phyloP scores from a whole-genome alignment of 2,888 invertebrate genomes.

The Sylvicola fuscatus region DNA sequence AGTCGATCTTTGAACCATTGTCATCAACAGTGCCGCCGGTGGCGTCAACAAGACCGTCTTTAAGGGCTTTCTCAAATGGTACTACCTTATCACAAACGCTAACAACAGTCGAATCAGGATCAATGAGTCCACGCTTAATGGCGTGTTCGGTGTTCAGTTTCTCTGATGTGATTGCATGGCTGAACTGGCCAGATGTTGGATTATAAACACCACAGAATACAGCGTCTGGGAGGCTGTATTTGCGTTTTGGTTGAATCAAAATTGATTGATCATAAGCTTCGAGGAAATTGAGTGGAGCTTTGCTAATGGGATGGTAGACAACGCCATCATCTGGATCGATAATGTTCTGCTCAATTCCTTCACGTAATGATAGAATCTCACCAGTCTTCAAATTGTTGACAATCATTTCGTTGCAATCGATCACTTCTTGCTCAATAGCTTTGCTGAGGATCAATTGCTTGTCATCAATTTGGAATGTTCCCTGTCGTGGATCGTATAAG shows the following conservation, averaged over 20 bases:
- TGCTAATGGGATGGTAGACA: too few relatives aligned
- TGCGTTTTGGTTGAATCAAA: constrained; percentile 60
- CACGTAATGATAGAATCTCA: constrained; percentile 52
- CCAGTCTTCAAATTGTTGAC: constrained; percentile 63
- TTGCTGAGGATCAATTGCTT: constrained; percentile 48
- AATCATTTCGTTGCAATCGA: constrained; percentile 56
- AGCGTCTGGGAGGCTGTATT: constrained; percentile 69
- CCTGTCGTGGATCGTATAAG: constrained; percentile 53
- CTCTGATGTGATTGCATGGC: constrained; percentile 58
- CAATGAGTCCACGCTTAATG: constrained; percentile 64
- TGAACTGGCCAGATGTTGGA: constrained; percentile 61
- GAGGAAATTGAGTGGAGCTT: constrained; percentile 31
- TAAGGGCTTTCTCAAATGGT: constrained; percentile 65
- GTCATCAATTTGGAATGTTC: constrained; percentile 47
- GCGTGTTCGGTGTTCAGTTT: constrained; percentile 65
- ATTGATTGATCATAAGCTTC: constrained; percentile 71
- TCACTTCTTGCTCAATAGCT: constrained; percentile 50
- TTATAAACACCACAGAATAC: constrained; percentile 85
- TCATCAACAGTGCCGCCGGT: constrained; percentile 47
- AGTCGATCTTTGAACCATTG: constrained; percentile 44
- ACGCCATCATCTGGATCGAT: constrained; percentile 43
- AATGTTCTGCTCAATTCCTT: constrained; percentile 62
- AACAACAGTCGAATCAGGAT: constrained; percentile 69
- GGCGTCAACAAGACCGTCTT: constrained; percentile 54
- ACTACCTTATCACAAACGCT: constrained; percentile 59